Evolutionary conservation across 2,888 invertebrate genomes (phyloP).

Genomic region (Rhynchonema sp.): DNA sequence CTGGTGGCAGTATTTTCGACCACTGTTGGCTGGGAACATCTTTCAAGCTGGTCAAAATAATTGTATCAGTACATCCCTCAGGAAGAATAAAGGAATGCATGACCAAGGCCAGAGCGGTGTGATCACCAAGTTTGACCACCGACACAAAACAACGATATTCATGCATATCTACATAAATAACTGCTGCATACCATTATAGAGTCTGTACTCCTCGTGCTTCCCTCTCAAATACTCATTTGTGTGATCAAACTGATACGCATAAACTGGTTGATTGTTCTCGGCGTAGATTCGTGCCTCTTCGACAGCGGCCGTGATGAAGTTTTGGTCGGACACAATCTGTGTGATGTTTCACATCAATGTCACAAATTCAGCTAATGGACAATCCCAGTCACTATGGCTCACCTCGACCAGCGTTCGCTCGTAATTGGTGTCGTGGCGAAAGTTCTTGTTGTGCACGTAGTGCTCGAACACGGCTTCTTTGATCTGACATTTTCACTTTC

Average conservation of each 20-base stretch:
- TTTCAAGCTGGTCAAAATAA: too few species aligned
- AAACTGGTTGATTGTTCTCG: not conserved
- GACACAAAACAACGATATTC: too few species aligned
- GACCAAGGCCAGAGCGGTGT: too few species aligned
- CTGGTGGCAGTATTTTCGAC: too few species aligned
- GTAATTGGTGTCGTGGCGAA: not conserved
- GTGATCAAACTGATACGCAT: constrained; percentile 9
- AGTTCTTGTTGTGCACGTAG: not conserved
- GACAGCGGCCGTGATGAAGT: constrained; percentile 7
- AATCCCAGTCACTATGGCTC: too few species aligned
- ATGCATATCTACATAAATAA: too few species aligned
- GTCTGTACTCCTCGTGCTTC: constrained; percentile 1
- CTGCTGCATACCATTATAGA: constrained; percentile 4
- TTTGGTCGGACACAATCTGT: constrained; percentile 9
- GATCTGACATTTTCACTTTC: not conserved
- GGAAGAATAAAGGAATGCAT: too few species aligned
- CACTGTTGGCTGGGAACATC: too few species aligned
- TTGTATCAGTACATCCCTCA: too few species aligned
- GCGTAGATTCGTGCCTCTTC: constrained; percentile 8
- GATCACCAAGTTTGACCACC: too few species aligned
- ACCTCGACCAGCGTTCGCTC: constrained; percentile 1
- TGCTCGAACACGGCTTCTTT: constrained; percentile 3
- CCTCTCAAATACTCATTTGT: not conserved
- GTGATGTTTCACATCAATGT: too few species aligned
- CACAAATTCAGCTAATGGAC: too few species aligned